Percentiles rank a stretch among this genome's conserved stretches.
These are phyloP conservation scores for Echinops telfairi DNA, from an alignment of 2,113 vertebrate species.

Conservation along the genomic window DNA sequence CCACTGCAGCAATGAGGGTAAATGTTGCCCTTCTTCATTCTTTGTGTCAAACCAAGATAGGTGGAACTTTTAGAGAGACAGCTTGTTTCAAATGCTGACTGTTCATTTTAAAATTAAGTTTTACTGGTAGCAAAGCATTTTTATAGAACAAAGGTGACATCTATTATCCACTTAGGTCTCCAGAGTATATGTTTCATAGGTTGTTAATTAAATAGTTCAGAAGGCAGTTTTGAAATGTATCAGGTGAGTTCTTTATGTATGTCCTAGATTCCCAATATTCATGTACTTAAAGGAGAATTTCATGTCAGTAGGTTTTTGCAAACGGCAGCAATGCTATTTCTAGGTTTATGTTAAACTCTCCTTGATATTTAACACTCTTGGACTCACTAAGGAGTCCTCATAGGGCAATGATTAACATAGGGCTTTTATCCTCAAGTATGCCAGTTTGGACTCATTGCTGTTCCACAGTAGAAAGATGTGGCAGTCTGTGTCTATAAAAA, in stretches of 20 bases:
- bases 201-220: slow-evolving; percentile 85
- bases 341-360: slow-evolving; percentile 72
- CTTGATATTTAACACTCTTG: slow-evolving; percentile 73
- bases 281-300: slow-evolving; percentile 79
- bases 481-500: not conserved
- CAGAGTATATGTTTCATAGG: slow-evolving; percentile 80
- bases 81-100: slow-evolving; percentile 79
- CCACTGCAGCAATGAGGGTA: slow-evolving; percentile 49
- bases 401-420: not conserved
- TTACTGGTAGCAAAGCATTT: slow-evolving; percentile 79
- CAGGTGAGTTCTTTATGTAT: slow-evolving; percentile 78
- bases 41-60: slow-evolving; percentile 68
- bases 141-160: slow-evolving; percentile 81
- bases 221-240: slow-evolving; percentile 77
- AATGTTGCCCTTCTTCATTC: slow-evolving; percentile 78
- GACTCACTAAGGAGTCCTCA: slow-evolving; percentile 37
- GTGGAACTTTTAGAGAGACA: slow-evolving; percentile 69
- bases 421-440: not conserved
- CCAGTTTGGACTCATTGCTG: not conserved
- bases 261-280: slow-evolving; percentile 76
- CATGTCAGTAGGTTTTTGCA: slow-evolving; percentile 77
- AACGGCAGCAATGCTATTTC: slow-evolving; percentile 78
- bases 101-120: slow-evolving; percentile 80
- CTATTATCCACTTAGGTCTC: slow-evolving; percentile 79
- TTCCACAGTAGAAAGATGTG: not conserved